Evolutionary conservation across 2,888 invertebrate species (phyloP).

Genomic region (Synergus gifuensis): DNA sequence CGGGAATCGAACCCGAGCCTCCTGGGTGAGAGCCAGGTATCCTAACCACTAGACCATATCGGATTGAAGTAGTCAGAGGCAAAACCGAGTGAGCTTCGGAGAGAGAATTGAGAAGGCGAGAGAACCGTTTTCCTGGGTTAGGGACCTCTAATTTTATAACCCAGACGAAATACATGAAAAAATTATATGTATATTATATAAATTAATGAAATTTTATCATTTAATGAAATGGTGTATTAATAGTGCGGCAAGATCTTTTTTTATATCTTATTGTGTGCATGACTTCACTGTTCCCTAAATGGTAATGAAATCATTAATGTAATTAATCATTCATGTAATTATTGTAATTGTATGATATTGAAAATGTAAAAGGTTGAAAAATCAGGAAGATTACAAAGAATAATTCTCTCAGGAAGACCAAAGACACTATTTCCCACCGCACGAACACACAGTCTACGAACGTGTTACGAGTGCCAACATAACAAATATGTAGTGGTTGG

Average conservation of each 20-base stretch:
- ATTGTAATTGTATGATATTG: neutral
- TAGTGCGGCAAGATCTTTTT: too few species aligned
- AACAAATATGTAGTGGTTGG: conserved; percentile 34
- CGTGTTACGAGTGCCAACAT: conserved; percentile 41
- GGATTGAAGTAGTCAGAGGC: conserved; percentile 19
- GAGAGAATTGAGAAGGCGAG: neutral
- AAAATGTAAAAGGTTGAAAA: neutral
- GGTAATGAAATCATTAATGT: too few species aligned
- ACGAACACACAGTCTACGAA: conserved; percentile 5
- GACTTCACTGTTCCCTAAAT: too few species aligned
- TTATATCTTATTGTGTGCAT: too few species aligned
- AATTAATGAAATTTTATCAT: too few species aligned
- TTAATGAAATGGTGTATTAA: too few species aligned
- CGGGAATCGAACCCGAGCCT: conserved; percentile 83
- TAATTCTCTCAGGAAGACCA: neutral
- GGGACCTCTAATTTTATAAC: neutral
- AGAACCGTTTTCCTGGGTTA: neutral
- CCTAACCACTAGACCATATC: conserved; percentile 83
- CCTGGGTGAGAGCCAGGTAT: conserved; percentile 82
- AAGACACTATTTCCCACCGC: neutral
- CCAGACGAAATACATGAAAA: neutral
- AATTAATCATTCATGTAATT: neutral
- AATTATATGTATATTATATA: neutral
- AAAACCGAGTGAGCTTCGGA: neutral
- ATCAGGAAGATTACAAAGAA: conserved; percentile 6